Conservation (phyloP, 1,140 invertebrate species). For the Daktulosphaira vitifoliae region DNA sequence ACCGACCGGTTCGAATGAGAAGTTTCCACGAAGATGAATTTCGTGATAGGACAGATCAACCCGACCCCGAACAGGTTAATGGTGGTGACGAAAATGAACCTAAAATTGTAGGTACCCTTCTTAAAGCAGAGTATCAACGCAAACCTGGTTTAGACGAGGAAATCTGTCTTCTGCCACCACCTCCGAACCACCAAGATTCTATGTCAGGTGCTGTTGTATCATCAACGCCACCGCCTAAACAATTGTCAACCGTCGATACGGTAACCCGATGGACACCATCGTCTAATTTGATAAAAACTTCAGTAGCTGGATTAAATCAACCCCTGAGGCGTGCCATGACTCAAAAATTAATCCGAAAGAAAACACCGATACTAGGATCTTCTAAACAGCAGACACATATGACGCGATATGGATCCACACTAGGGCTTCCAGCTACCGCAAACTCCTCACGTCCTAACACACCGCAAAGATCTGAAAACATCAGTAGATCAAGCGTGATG, state of each 20-base stretch:
- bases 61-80: not conserved
- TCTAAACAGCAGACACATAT: not conserved
- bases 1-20: not conserved
- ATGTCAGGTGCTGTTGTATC: not conserved
- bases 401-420: constrained; percentile 31
- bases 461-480: constrained; percentile 54
- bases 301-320: not conserved
- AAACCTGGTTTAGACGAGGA: constrained; percentile 23
- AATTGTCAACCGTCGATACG: not conserved
- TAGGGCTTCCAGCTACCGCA: constrained; percentile 38
- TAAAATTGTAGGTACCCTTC: not conserved
- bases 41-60: not conserved
- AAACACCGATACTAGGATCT: not conserved
- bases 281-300: constrained; percentile 28
- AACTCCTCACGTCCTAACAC: constrained; percentile 39
- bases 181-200: not conserved
- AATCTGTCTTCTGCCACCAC: constrained; percentile 11
- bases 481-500: constrained; percentile 66
- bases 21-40: constrained; percentile 31
- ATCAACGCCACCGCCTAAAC: not conserved
- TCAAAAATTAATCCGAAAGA: not conserved
- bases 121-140: constrained; percentile 13
- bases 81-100: not conserved
- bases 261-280: constrained; percentile 13
- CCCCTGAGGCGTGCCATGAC: constrained; percentile 19